Evolutionary conservation across 2,888 invertebrate genomes (phyloP).

Genomic region (Phytoseiulus persimilis): DNA sequence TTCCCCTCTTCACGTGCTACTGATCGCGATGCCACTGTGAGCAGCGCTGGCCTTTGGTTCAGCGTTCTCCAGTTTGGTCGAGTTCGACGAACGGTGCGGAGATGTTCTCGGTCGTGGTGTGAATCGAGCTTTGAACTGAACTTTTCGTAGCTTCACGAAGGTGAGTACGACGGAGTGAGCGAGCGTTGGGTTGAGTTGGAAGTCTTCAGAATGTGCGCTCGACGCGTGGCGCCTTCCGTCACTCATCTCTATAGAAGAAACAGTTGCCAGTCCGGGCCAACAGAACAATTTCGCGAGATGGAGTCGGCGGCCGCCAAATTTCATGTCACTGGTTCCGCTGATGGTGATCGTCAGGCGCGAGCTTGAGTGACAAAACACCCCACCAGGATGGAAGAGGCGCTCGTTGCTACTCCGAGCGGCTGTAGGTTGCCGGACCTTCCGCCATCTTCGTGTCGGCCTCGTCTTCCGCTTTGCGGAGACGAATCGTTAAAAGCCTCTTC

Average conservation of each 20-base stretch:
- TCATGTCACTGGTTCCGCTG: no score
- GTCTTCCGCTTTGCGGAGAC: not conserved
- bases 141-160: not conserved
- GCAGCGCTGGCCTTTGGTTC: not conserved
- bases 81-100: not conserved
- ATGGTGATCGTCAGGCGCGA: no score
- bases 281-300: no score
- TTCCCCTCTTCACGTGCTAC: not conserved
- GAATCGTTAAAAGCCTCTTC: not conserved
- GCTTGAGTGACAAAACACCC: no score
- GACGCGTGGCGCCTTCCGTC: no score
- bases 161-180: not conserved
- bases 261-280: no score
- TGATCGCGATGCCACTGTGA: not conserved
- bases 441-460: not conserved
- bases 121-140: not conserved
- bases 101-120: not conserved
- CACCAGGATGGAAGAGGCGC: no score
- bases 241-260: no score
- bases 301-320: no score
- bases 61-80: not conserved
- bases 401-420: not conserved
- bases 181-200: not conserved
- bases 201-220: no score
- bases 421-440: not conserved